Conservation (phyloP, 1,140 invertebrate species). For the Gryllus bimaculatus region DNA sequence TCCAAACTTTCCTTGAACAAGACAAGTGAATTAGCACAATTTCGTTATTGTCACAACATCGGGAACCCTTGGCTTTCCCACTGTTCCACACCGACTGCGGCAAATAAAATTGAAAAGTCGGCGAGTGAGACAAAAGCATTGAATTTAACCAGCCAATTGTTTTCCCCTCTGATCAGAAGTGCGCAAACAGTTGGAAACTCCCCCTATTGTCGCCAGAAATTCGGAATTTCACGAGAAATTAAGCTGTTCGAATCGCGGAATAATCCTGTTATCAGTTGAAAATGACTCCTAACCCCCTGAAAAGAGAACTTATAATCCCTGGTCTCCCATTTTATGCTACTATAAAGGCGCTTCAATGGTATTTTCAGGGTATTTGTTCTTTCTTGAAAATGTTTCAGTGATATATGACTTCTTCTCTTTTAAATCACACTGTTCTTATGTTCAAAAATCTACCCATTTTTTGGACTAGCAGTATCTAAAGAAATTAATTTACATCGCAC, state of each 20-base stretch:
- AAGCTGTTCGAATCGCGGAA: not conserved
- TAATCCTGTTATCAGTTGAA: not conserved
- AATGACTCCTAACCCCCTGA: not conserved
- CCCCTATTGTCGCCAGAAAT: not conserved
- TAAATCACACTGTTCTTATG: too few relatives aligned
- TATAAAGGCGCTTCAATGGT: too few relatives aligned
- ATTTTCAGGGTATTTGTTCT: too few relatives aligned
- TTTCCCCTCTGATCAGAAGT: not conserved
- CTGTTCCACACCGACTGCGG: not conserved
- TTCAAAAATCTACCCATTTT: too few relatives aligned
- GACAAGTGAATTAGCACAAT: slow-evolving; percentile 1
- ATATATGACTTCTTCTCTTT: too few relatives aligned
- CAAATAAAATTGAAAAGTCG: not conserved
- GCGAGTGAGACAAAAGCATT: not conserved
- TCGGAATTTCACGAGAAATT: not conserved
- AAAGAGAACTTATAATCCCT: too few relatives aligned
- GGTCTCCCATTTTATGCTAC: too few relatives aligned
- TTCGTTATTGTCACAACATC: slow-evolving; percentile 4
- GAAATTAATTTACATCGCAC: too few relatives aligned
- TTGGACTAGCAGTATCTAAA: too few relatives aligned
- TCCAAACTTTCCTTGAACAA: not conserved
- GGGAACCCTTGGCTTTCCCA: not conserved
- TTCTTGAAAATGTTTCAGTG: too few relatives aligned
- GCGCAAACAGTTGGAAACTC: not conserved
- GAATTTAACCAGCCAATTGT: not conserved